Percentiles rank a stretch among this genome's conserved stretches.
These are phyloP conservation scores for Hermatobates lingyangjiaoensis DNA, from an alignment of 1,140 invertebrate species.

Conservation along the genomic window DNA sequence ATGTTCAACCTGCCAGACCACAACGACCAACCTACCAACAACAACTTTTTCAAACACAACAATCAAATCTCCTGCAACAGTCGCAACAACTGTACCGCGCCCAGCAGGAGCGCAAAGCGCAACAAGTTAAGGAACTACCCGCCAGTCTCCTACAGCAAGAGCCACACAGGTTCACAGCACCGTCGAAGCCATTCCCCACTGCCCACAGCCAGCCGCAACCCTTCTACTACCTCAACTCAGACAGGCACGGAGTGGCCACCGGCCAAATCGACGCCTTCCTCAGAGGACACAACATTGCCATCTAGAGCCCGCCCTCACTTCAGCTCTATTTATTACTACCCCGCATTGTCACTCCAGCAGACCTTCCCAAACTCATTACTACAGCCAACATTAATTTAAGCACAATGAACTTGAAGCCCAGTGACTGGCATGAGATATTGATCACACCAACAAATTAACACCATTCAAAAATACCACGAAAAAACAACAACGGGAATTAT, in stretches of 20 bases:
- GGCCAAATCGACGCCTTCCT: slow-evolving; percentile 66
- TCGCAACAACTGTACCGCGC: slow-evolving; percentile 52
- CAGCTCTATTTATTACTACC: neutral
- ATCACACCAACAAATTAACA: no score
- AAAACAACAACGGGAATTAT: no score
- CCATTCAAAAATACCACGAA: no score
- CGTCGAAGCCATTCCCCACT: slow-evolving; percentile 4
- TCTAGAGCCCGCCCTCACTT: slow-evolving; percentile 25
- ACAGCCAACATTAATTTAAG: no score
- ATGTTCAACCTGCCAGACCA: slow-evolving; percentile 12
- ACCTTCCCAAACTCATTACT: no score
- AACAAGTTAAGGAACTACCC: slow-evolving; percentile 11
- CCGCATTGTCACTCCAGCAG: neutral
- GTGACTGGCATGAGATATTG: no score
- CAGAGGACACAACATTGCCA: slow-evolving; percentile 44
- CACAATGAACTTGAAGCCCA: no score
- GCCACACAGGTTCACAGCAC: slow-evolving; percentile 12
- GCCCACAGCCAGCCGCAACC: slow-evolving; percentile 15
- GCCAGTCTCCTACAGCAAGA: slow-evolving; percentile 15
- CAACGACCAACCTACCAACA: slow-evolving; percentile 28
- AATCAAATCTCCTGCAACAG: slow-evolving; percentile 42
- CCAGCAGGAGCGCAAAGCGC: slow-evolving; percentile 32
- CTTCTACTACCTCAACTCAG: slow-evolving; percentile 43
- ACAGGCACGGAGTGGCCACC: slow-evolving; percentile 6
- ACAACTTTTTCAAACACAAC: slow-evolving; percentile 47